A percentile compares a stretch with the other conserved stretches of the same genome.
These are phyloP conservation scores for Bradypodion ventrale DNA, from an alignment of 2,797 vertebrate genomes.

Conservation along the genomic window DNA sequence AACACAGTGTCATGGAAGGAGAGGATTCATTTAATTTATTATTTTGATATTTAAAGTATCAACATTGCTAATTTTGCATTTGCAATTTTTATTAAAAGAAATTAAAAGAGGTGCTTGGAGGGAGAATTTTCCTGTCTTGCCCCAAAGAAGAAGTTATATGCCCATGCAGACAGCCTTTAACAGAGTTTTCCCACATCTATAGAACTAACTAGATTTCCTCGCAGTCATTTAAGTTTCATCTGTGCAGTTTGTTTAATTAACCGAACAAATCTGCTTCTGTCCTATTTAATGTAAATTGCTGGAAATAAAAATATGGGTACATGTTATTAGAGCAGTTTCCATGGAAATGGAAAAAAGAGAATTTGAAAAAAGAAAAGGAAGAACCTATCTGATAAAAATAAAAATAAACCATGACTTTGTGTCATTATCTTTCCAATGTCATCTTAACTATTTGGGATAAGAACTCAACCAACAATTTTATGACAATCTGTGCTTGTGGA, in stretches of 20 bases:
- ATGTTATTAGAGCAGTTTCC: slow-evolving; percentile 9
- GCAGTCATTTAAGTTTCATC: not conserved
- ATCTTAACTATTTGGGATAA: not conserved
- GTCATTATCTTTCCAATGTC: not conserved
- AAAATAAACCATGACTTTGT: slow-evolving; percentile 12
- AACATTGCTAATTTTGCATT: too few relatives aligned
- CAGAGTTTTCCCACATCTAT: not conserved
- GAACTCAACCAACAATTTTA: not conserved
- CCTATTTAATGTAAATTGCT: not conserved
- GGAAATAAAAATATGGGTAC: not conserved
- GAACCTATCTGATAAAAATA: not conserved
- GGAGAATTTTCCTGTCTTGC: too few relatives aligned
- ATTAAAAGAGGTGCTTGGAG: too few relatives aligned
- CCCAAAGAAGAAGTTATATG: too few relatives aligned
- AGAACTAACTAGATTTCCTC: not conserved
- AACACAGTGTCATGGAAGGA: too few relatives aligned
- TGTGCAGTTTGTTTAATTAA: not conserved
- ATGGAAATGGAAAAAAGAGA: not conserved
- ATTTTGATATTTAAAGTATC: too few relatives aligned
- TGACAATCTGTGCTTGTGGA: not conserved
- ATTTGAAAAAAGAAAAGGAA: not conserved
- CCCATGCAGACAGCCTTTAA: too few relatives aligned
- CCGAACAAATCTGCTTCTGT: not conserved
- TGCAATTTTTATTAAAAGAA: too few relatives aligned
- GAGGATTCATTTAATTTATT: too few relatives aligned